Base-by-base conservation (phyloP, 1,140 invertebrate species). In the Eueides isabella region DNA sequence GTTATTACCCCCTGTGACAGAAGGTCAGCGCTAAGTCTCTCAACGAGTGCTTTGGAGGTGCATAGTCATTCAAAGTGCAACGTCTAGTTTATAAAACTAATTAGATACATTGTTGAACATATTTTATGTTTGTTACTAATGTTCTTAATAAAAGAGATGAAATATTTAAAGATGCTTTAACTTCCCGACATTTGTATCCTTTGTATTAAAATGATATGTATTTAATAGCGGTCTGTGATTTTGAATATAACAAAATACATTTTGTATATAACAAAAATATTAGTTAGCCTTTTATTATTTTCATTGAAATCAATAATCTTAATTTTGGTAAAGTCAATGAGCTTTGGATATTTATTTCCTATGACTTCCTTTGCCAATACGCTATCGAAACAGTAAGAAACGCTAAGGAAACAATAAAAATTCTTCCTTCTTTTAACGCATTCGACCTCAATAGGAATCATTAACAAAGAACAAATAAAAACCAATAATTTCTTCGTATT, bases 291-390 rank as follows among this genome's bases (percentile, higher is more conserved):
- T 38, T 33, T 38, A 38, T 38, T 70, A 63, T 74, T 66, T 19
- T 19, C 61, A 69, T 26, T 31, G 30, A 69, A 75, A 23, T 30
- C 68, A 66, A 61, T 33, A 65, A n/a, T n/a, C n/a, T n/a, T n/a
- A n/a, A 68, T 69, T 69, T 65, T 61, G 38, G 29, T 61, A 29
- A 70, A 74, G 64, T 65, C 72, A 63, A 70, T 70, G 67, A 70
- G 63, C 61, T 70, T 65, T 64, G 67, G 72, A 61, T 75, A 75
- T 75, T 75, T 65, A 67, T 75, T 65, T 75, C 71, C 67, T 75
- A 70, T 71, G 63, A 75, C 71, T 75, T 75, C 63, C 73, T 75
- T 66, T 75, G 67, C 70, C 67, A 70, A 75, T 66, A 71, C 71
- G 64, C 69, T 67, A 75, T 55, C n/a, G n/a, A n/a, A n/a, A n/a